A percentile compares a stretch with the other conserved stretches of the same genome.
Evolutionary conservation across 2,113 vertebrate species (phyloP).

Genomic region (Barbus barbus): DNA sequence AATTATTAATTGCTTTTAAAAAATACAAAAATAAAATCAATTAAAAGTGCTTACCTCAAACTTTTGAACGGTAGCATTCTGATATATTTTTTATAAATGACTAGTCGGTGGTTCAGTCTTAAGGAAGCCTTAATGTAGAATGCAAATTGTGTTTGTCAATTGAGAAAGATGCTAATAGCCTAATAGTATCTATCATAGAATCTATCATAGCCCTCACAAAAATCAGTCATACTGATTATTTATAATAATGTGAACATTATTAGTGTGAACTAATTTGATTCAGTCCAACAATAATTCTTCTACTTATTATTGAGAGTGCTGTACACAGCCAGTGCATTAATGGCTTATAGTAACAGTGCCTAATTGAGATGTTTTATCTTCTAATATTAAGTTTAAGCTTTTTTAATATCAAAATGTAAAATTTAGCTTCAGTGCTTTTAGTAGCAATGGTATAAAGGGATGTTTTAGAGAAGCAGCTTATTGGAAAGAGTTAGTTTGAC

Average conservation of each 20-base stretch:
- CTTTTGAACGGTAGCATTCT: not conserved
- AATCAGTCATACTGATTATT: not conserved
- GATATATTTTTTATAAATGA: not conserved
- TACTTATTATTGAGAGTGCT: not conserved
- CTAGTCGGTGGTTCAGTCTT: no score
- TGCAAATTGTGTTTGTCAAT: not conserved
- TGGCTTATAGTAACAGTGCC: not conserved
- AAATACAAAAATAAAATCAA: not conserved
- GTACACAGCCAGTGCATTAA: not conserved
- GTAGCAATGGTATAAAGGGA: not conserved
- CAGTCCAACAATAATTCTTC: not conserved
- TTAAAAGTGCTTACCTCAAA: not conserved
- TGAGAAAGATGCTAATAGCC: not conserved
- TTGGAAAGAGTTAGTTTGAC: not conserved
- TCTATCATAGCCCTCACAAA: not conserved
- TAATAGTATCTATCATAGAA: not conserved
- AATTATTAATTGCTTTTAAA: no score
- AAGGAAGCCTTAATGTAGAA: no score
- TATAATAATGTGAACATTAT: not conserved
- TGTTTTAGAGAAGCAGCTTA: not conserved
- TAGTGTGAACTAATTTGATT: not conserved
- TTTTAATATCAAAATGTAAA: not conserved
- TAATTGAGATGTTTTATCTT: not conserved
- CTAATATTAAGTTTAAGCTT: not conserved
- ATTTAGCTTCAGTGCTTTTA: not conserved